Percentiles rank a stretch among this genome's conserved stretches.
These are phyloP conservation scores for Cinara cedri DNA, from an alignment of 2,888 invertebrate species.

Conservation along the genomic window DNA sequence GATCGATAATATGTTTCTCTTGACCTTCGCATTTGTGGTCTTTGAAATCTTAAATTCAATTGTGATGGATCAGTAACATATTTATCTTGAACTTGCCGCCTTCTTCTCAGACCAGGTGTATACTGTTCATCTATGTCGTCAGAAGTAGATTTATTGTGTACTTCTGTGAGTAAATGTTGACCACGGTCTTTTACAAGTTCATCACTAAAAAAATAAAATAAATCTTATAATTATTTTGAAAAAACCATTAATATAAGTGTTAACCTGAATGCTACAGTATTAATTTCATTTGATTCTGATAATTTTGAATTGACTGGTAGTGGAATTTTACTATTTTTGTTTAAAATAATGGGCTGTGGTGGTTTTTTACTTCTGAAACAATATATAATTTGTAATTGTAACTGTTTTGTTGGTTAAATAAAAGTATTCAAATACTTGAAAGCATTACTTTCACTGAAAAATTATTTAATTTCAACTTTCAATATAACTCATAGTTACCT, in stretches of 20 bases:
- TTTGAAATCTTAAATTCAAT: conserved; percentile 64
- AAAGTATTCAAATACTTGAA: not conserved
- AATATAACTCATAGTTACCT: conserved; percentile 12
- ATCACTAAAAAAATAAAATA: conserved; percentile 31
- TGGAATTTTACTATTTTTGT: conserved; percentile 58
- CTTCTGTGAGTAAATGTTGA: conserved; percentile 42
- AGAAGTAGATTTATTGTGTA: conserved; percentile 61
- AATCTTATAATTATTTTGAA: not conserved
- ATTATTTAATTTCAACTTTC: not conserved
- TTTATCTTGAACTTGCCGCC: conserved; percentile 79
- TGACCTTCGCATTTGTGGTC: conserved; percentile 58
- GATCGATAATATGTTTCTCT: conserved; percentile 39
- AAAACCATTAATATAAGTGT: not conserved
- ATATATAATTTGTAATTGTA: not conserved
- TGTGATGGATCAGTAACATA: conserved; percentile 85
- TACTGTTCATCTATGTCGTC: conserved; percentile 62
- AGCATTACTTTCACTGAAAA: not conserved
- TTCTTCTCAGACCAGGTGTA: conserved; percentile 74
- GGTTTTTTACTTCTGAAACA: conserved; percentile 42
- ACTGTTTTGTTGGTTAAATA: not conserved
- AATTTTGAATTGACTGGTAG: conserved; percentile 45
- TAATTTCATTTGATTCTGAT: conserved; percentile 45
- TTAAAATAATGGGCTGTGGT: conserved; percentile 28
- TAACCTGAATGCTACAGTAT: conserved; percentile 2
- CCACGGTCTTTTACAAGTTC: conserved; percentile 34